These are phyloP conservation scores for Dasypus novemcinctus DNA, from an alignment of 2,113 vertebrate genomes.

Conservation along the genomic window DNA sequence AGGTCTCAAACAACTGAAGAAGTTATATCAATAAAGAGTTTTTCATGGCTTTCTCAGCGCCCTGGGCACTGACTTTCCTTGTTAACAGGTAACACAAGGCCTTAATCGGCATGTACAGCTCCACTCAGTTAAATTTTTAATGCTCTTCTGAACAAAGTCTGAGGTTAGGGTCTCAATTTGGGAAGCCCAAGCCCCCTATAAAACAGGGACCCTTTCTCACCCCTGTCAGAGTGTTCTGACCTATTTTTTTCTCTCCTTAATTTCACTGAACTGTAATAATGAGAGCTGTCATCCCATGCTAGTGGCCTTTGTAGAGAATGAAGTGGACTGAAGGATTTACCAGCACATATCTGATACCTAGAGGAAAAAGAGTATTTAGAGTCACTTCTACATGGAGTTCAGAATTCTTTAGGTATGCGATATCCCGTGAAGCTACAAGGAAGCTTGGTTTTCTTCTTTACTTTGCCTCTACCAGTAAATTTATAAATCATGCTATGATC, in stretches of 20 bases:
- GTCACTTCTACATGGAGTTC: not conserved
- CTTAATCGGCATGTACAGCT: not conserved
- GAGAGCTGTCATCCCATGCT: not conserved
- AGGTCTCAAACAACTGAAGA: not conserved
- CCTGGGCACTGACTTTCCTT: not conserved
- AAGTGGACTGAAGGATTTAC: not conserved
- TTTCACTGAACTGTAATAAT: not conserved
- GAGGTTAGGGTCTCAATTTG: not conserved
- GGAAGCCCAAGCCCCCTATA: not conserved
- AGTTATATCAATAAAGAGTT: not conserved
- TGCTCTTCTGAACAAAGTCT: not conserved
- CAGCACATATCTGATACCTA: not conserved
- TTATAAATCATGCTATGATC: not conserved
- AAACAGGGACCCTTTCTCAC: not conserved
- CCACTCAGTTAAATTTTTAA: slow-evolving; percentile 20
- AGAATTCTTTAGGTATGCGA: not conserved
- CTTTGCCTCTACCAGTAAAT: not conserved
- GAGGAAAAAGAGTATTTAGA: not conserved
- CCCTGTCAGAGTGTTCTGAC: not conserved
- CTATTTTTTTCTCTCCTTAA: not conserved
- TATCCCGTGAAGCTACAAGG: not conserved
- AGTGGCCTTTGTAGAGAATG: slow-evolving; percentile 1
- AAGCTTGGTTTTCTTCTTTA: not conserved
- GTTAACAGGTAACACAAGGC: not conserved
- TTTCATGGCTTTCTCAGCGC: not conserved